phyloP scores from a whole-genome alignment of 2,888 invertebrate species.

The Eumacrocentrus americanus region DNA sequence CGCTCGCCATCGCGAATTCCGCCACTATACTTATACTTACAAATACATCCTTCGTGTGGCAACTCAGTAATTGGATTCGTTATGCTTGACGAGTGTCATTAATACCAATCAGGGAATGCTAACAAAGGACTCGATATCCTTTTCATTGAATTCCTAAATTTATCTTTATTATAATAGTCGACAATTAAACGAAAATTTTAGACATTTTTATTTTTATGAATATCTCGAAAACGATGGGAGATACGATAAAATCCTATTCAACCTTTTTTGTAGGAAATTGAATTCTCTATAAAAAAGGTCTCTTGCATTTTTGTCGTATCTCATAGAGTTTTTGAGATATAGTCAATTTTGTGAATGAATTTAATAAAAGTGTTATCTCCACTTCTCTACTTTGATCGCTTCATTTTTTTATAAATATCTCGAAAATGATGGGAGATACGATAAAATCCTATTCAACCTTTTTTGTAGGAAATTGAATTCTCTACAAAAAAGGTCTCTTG shows the following conservation, averaged over 20 bases:
- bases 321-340: too few relatives aligned
- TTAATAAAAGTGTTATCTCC: too few relatives aligned
- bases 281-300: neutral
- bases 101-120: neutral
- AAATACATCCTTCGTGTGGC: constrained; percentile 8
- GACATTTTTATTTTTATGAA: too few relatives aligned
- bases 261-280: neutral
- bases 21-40: constrained; percentile 11
- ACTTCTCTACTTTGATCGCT: too few relatives aligned
- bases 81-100: constrained; percentile 6
- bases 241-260: too few relatives aligned
- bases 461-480: neutral
- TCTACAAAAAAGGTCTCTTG: neutral
- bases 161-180: too few relatives aligned
- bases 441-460: neutral
- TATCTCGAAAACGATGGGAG: too few relatives aligned
- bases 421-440: too few relatives aligned
- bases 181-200: too few relatives aligned
- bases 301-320: neutral
- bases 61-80: constrained; percentile 20
- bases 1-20: constrained; percentile 1
- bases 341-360: too few relatives aligned
- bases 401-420: too few relatives aligned
- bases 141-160: too few relatives aligned
- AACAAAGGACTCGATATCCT: neutral